Percentiles rank a stretch among this genome's conserved stretches.
Conservation (phyloP, 1,140 invertebrate genomes). For the Drosophila simulans region DNA sequence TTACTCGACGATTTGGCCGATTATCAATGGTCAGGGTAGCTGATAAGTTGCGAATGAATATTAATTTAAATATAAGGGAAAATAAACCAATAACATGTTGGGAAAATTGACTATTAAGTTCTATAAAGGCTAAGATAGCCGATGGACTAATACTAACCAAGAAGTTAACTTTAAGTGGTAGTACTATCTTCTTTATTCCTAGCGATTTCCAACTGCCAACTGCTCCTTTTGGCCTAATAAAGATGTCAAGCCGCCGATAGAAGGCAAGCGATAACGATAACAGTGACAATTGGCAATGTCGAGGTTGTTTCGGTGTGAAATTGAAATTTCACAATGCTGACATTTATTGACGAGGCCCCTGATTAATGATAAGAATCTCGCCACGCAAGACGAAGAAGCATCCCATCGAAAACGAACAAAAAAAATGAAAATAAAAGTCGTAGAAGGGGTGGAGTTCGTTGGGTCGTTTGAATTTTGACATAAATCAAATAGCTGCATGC, state of each 20-base stretch:
- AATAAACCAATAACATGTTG: background rate
- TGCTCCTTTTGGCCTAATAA: slow-evolving; percentile 33
- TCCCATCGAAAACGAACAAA: slow-evolving; percentile 17
- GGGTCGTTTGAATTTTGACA: slow-evolving; percentile 82
- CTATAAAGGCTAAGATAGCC: no score
- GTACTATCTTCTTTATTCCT: no score
- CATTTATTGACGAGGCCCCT: slow-evolving; percentile 80
- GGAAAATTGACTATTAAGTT: background rate
- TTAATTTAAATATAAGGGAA: background rate
- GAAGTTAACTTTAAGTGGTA: no score
- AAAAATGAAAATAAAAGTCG: slow-evolving; percentile 9
- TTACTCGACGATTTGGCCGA: slow-evolving; percentile 1
- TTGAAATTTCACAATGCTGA: slow-evolving; percentile 80
- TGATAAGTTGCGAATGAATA: background rate
- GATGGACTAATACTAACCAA: no score
- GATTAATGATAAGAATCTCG: slow-evolving; percentile 81
- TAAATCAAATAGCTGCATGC: slow-evolving; percentile 84
- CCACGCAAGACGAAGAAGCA: slow-evolving; percentile 18
- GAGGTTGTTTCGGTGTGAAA: slow-evolving; percentile 72
- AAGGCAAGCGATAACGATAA: slow-evolving; percentile 56
- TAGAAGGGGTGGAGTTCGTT: slow-evolving; percentile 21
- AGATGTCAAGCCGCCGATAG: slow-evolving; percentile 63
- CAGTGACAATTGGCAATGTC: slow-evolving; percentile 58
- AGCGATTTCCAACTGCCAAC: background rate
- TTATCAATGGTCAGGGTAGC: background rate